These are phyloP conservation scores for Drosophila biarmipes DNA, from an alignment of 1,140 invertebrate genomes.

Conservation along the genomic window DNA sequence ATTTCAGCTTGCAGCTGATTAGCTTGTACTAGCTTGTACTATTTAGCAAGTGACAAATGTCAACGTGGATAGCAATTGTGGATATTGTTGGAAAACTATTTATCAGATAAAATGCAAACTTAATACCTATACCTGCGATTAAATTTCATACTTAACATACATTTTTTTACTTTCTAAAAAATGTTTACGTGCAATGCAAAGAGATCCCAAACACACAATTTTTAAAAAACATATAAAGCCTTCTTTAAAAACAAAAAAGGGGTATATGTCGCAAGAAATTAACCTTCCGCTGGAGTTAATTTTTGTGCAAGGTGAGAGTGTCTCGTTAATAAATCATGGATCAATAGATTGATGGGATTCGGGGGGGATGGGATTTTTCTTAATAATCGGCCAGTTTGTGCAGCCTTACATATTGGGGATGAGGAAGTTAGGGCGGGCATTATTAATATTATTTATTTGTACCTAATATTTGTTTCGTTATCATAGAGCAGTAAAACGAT, in stretches of 20 bases:
- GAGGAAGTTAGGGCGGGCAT: too few species aligned
- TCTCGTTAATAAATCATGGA: background rate
- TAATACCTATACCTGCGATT: too few species aligned
- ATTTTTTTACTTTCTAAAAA: too few species aligned
- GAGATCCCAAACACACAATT: too few species aligned
- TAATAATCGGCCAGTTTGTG: too few species aligned
- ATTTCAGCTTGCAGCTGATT: background rate
- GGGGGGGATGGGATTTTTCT: too few species aligned
- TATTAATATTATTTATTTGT: background rate
- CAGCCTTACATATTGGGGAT: too few species aligned
- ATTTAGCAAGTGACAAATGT: slow-evolving; percentile 5
- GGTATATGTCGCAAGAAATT: too few species aligned
- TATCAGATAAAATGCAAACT: background rate
- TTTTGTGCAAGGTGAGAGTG: background rate
- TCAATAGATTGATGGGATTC: background rate
- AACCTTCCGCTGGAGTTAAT: too few species aligned
- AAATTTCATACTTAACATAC: too few species aligned
- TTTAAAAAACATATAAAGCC: background rate
- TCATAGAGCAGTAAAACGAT: background rate
- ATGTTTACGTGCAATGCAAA: too few species aligned
- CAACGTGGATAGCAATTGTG: background rate
- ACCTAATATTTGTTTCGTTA: background rate
- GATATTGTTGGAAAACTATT: background rate
- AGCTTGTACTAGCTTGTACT: slow-evolving; percentile 8
- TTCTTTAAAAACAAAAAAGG: too few species aligned